phyloP scores from a whole-genome alignment of 2,888 invertebrate species.

The Diogma glabrata region DNA sequence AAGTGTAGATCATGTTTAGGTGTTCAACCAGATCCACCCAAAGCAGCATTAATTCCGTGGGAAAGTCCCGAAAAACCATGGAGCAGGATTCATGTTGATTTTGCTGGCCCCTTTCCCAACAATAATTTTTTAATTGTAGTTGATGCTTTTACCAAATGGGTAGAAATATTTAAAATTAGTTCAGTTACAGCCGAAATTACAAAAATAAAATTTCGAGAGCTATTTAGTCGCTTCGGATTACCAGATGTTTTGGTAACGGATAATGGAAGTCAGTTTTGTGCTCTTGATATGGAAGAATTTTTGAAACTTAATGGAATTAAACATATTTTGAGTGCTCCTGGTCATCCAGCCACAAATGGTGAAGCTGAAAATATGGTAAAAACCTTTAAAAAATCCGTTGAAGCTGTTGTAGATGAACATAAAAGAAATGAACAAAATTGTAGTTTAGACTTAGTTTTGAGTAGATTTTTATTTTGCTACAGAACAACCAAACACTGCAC shows the following conservation, averaged over 20 bases:
- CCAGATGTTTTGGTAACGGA: not conserved
- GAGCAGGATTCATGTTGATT: not conserved
- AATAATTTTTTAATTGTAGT: not conserved
- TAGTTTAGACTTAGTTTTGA: not conserved
- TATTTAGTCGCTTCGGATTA: not conserved
- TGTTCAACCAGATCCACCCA: not conserved
- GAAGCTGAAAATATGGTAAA: slow-evolving; percentile 13
- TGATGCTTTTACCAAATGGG: not conserved
- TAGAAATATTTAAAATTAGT: not conserved
- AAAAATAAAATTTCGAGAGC: not conserved
- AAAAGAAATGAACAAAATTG: too few species aligned
- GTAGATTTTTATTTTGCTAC: not conserved
- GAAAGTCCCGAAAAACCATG: not conserved
- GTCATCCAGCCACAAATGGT: slow-evolving; percentile 14
- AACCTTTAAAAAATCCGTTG: slow-evolving; percentile 13
- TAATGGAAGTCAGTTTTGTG: not conserved
- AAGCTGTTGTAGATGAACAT: too few species aligned
- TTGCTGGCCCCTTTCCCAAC: not conserved
- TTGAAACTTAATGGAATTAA: slow-evolving; percentile 16
- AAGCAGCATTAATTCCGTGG: not conserved
- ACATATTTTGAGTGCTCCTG: slow-evolving; percentile 16
- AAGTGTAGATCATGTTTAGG: not conserved
- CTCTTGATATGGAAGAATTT: too few species aligned
- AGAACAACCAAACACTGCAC: not conserved
- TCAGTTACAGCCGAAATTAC: not conserved